Percentiles rank a stretch among this genome's conserved stretches.
phyloP scores from a whole-genome alignment of 2,888 invertebrate species.

The Orthonychiurus folsomi region DNA sequence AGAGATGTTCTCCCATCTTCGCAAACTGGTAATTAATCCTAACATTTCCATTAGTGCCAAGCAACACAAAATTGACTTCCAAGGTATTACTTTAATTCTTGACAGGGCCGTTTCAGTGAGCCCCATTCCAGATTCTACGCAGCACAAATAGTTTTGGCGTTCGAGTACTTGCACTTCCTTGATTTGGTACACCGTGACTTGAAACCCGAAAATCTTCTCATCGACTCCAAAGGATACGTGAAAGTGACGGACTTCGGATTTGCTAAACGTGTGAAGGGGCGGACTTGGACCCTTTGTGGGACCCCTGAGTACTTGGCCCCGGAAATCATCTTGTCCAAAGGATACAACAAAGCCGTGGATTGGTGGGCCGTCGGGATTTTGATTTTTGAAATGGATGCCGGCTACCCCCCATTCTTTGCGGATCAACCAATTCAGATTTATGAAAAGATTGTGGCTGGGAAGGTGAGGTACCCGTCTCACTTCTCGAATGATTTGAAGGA shows the following conservation, averaged over 20 bases:
- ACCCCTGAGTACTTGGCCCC: constrained; percentile 45
- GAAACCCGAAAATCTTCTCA: constrained; percentile 83
- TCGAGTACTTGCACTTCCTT: constrained; percentile 83
- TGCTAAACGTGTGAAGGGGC: constrained; percentile 62
- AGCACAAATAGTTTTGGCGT: constrained; percentile 75
- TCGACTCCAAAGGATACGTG: constrained; percentile 67
- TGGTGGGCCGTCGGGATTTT: constrained; percentile 94
- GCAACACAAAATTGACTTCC: too few species aligned
- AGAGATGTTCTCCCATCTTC: constrained; percentile 71
- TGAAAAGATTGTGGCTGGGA: constrained; percentile 80
- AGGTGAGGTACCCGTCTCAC: constrained; percentile 58
- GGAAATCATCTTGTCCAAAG: constrained; percentile 33
- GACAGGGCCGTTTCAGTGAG: constrained; percentile 58
- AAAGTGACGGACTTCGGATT: constrained; percentile 92
- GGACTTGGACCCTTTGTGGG: constrained; percentile 52
- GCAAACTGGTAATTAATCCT: too few species aligned
- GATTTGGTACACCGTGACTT: constrained; percentile 80
- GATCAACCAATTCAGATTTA: constrained; percentile 89
- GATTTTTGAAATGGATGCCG: constrained; percentile 81
- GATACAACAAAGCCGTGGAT: constrained; percentile 64
- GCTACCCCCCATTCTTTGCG: constrained; percentile 89
- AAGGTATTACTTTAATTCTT: too few species aligned
- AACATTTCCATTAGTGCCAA: too few species aligned
- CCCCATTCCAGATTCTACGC: constrained; percentile 76
- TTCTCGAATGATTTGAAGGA: constrained; percentile 76